Conservation (phyloP, 2,797 vertebrate genomes). For the Eulemur albifrons region DNA sequence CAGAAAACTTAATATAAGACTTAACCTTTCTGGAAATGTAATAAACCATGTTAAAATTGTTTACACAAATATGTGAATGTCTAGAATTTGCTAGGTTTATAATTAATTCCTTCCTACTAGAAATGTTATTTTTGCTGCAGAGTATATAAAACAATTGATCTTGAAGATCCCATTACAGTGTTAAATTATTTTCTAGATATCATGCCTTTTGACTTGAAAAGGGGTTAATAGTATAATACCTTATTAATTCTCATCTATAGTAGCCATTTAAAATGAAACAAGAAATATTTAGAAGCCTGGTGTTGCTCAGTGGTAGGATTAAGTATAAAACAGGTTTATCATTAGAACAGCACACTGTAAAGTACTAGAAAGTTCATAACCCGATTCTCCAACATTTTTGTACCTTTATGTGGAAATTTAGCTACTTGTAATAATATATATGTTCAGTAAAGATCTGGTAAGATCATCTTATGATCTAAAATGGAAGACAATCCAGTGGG, state of each 20-base stretch:
- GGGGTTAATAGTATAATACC: constrained; percentile 81
- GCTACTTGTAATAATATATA: constrained; percentile 62
- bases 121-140: constrained; percentile 87
- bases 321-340: constrained; percentile 61
- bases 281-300: constrained; percentile 66
- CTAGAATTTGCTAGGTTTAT: constrained; percentile 85
- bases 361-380: constrained; percentile 57
- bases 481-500: constrained; percentile 67
- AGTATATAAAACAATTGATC: constrained; percentile 82
- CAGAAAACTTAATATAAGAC: constrained; percentile 80
- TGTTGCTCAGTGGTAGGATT: constrained; percentile 57
- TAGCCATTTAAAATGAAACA: constrained; percentile 74
- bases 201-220: constrained; percentile 79
- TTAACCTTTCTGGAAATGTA: constrained; percentile 83
- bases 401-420: constrained; percentile 71
- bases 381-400: constrained; percentile 60
- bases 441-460: constrained; percentile 70
- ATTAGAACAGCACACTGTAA: constrained; percentile 71
- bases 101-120: constrained; percentile 84
- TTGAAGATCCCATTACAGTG: constrained; percentile 80
- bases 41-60: constrained; percentile 85
- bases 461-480: constrained; percentile 64
- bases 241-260: constrained; percentile 77
- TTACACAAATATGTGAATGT: constrained; percentile 85
- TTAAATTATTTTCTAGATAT: constrained; percentile 85